Conservation (phyloP, 2,113 vertebrate species). For the Lophotis ruficrista region DNA sequence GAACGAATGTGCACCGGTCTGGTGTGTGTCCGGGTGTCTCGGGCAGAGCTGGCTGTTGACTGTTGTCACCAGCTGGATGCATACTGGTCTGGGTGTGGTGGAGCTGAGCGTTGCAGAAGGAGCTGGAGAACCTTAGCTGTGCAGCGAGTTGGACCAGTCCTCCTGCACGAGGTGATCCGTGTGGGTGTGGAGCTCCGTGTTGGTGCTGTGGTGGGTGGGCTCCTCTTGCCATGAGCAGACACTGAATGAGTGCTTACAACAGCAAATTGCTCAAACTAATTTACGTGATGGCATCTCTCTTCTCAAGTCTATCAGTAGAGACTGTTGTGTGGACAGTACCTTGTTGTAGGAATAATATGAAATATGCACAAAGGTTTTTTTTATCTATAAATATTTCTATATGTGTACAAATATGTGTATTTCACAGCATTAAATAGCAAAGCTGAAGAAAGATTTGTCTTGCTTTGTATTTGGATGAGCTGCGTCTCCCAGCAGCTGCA, state of each 20-base stretch:
- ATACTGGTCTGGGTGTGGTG: neutral
- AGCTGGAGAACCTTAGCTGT: neutral
- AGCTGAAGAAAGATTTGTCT: neutral
- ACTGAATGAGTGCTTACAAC: accelerated
- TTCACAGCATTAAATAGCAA: neutral
- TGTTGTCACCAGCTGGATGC: neutral
- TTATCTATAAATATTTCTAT: neutral
- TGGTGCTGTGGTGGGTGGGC: neutral
- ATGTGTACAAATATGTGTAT: accelerated
- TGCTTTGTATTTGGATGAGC: neutral
- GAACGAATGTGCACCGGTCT: accelerated
- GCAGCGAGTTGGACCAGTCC: neutral
- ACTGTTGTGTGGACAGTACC: neutral
- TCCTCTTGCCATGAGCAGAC: neutral
- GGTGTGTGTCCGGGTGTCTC: accelerated
- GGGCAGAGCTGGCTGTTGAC: neutral
- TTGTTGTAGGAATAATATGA: neutral
- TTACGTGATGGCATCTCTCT: neutral
- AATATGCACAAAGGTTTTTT: neutral
- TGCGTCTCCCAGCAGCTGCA: neutral
- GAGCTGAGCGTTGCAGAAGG: neutral
- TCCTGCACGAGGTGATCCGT: neutral
- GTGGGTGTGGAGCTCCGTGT: neutral
- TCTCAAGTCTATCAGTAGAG: neutral
- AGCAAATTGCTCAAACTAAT: neutral